phyloP scores from a whole-genome alignment of 37 sponge, comb jelly and placozoan species.

The Geodia barretti region DNA sequence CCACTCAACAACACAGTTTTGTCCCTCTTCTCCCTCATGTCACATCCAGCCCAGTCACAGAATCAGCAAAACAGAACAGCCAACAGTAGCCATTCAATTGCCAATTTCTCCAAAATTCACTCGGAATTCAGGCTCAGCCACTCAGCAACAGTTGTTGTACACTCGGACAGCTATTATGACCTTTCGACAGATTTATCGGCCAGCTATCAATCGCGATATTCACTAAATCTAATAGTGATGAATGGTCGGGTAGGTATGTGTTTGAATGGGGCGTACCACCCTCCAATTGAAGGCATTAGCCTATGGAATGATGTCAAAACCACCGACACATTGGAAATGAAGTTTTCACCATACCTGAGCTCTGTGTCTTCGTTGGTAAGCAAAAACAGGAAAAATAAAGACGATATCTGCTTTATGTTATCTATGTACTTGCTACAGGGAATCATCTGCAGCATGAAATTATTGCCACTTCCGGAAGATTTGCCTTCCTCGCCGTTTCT shows the following conservation, averaged over 20 bases:
- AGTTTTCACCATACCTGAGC: background rate
- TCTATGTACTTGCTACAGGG: conserved; percentile 20
- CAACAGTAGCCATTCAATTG: background rate
- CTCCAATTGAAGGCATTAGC: background rate
- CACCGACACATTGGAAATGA: background rate
- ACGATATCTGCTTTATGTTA: background rate
- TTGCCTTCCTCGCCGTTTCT: background rate
- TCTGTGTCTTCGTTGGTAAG: background rate
- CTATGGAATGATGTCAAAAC: conserved; percentile 16
- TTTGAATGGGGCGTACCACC: conserved; percentile 43
- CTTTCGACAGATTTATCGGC: conserved; percentile 16
- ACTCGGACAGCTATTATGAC: background rate
- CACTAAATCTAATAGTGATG: conserved; percentile 33
- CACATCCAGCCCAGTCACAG: background rate
- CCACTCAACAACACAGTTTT: conserved; percentile 56
- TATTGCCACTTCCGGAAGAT: conserved; percentile 9
- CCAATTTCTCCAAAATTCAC: background rate
- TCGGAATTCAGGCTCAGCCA: conserved; percentile 19
- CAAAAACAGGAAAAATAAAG: background rate
- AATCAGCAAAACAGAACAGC: too few relatives aligned
- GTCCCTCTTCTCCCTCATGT: conserved; percentile 19
- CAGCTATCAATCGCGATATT: background rate
- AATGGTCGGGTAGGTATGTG: conserved; percentile 52
- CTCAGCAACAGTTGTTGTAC: conserved; percentile 19
- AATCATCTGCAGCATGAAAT: conserved; percentile 23